Evolutionary conservation across 1,140 invertebrate species (phyloP).

Genomic region (Notospermus geniculatus): DNA sequence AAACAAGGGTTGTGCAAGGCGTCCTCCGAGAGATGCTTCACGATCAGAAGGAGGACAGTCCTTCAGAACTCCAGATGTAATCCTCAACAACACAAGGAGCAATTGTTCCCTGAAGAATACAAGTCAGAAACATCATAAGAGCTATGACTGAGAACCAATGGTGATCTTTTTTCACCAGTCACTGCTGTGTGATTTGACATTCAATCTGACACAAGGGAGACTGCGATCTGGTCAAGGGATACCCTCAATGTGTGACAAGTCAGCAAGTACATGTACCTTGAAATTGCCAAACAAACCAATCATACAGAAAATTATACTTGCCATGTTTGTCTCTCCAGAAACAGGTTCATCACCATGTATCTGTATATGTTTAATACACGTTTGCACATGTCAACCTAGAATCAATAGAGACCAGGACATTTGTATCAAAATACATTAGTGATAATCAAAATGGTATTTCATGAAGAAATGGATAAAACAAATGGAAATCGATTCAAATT

Average conservation of each 20-base stretch:
- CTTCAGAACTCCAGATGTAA: constrained; percentile 85
- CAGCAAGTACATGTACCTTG: too few species aligned
- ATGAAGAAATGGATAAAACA: too few species aligned
- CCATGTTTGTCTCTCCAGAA: constrained; percentile 90
- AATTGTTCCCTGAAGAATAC: constrained; percentile 74
- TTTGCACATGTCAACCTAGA: constrained; percentile 93
- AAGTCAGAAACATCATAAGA: constrained; percentile 28
- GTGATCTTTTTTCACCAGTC: too few species aligned
- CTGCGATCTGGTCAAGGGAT: too few species aligned
- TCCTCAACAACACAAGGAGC: constrained; percentile 81
- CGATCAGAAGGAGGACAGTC: constrained; percentile 68
- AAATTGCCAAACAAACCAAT: too few species aligned
- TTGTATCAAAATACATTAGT: background rate
- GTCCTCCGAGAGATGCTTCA: constrained; percentile 74
- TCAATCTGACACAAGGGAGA: too few species aligned
- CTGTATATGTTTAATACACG: constrained; percentile 94
- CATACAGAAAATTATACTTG: constrained; percentile 57
- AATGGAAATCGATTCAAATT: too few species aligned
- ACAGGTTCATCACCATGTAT: constrained; percentile 95
- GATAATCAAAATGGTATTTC: too few species aligned
- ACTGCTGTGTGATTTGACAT: too few species aligned
- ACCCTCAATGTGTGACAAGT: too few species aligned
- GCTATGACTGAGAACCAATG: too few species aligned
- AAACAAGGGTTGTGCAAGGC: constrained; percentile 85
- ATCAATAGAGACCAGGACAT: constrained; percentile 24